A percentile compares a stretch with the other conserved stretches of the same genome.
phyloP scores from a whole-genome alignment of 2,888 invertebrate species.

The Patella depressa region DNA sequence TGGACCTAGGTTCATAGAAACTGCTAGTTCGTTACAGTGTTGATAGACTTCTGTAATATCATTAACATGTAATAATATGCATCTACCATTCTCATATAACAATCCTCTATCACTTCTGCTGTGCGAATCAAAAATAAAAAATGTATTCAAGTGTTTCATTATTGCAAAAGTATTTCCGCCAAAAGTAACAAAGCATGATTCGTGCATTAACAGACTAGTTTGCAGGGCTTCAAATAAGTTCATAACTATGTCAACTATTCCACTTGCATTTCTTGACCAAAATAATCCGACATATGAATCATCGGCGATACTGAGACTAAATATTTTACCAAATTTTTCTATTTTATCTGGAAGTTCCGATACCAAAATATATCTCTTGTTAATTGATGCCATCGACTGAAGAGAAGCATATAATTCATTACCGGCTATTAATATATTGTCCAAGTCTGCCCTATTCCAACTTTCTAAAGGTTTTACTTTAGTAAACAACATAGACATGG shows the following conservation, averaged over 20 bases:
- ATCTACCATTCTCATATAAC: neutral
- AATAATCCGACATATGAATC: too few species aligned
- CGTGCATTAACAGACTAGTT: neutral
- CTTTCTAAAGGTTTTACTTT: neutral
- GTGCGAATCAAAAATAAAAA: neutral
- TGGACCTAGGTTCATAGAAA: too few species aligned
- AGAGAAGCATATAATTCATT: constrained; percentile 1
- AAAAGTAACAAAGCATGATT: neutral
- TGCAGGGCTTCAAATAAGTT: neutral
- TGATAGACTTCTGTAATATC: too few species aligned
- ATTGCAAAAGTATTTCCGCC: neutral
- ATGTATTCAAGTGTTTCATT: neutral
- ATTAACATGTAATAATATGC: neutral
- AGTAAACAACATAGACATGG: neutral
- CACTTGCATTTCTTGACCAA: neutral
- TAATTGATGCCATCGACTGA: neutral
- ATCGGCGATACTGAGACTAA: too few species aligned
- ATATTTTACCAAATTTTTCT: too few species aligned
- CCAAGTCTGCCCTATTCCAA: neutral
- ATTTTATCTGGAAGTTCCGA: too few species aligned
- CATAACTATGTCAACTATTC: neutral
- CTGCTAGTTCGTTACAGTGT: too few species aligned
- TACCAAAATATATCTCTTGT: too few species aligned
- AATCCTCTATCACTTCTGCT: neutral
- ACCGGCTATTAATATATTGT: neutral